Base-by-base conservation (phyloP, 2,888 invertebrate species). In the Trypoxylon attenuatum region DNA sequence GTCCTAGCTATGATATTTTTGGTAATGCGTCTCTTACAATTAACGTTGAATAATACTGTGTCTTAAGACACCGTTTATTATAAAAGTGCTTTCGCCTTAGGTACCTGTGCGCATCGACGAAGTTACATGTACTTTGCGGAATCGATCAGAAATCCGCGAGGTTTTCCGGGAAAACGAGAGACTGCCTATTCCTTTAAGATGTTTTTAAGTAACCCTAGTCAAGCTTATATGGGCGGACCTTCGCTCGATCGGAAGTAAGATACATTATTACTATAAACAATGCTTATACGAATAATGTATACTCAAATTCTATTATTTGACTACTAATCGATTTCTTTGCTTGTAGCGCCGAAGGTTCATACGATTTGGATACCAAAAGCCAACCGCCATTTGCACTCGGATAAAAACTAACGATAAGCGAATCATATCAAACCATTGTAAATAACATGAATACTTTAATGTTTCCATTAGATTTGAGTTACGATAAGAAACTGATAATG, bases 221-320 rank as follows among this genome's bases (percentile, higher is more conserved):
- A 27, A 2, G 59, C 50, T 1, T 76, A 64, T 22, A 76, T 76
- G 76, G 76, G 76, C 19, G 76, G 76, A 19, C 18, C 50, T 2
- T 5, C 0, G 0, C 55, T 71, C 4, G 63, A 69, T 39, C 3
- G 25, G 1, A 53, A n/a, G 76, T 76, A 58, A 71, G 27, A 45
- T 15, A n/a, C 27, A 29, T n/a, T 6, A 47, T 18, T 23, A n/a
- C 23, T 1, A 23, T 8, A 19, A 22, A 42, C 6, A 8, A 23
- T 18, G n/a, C 22, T 29, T 27, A 3, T 47, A 5, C 18, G 23
- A 18, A 1, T 21, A 27, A 18, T 15, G 19, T 21, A 23, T 25
- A n/a, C n/a, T n/a, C n/a, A n/a, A n/a, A 25, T 18, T 8, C 15
- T 19, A 8, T 4, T 2, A 2, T 19, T 46, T 8, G 6, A 15